A percentile compares a stretch with the other conserved stretches of the same genome.
phyloP scores from a whole-genome alignment of 2,888 invertebrate genomes.

The Epinotia demarniana region DNA sequence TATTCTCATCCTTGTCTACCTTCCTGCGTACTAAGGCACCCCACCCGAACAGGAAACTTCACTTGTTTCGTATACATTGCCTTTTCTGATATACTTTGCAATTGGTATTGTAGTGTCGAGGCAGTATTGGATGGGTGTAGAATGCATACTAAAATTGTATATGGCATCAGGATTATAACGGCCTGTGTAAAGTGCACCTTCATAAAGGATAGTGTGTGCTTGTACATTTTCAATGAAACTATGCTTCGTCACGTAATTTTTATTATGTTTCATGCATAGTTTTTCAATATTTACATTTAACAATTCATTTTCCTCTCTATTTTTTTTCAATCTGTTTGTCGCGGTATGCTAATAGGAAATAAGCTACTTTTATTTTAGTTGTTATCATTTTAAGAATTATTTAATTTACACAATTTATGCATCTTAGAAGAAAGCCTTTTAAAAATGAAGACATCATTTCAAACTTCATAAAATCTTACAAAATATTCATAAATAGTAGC shows the following conservation, averaged over 20 bases:
- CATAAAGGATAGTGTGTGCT: conserved; percentile 35
- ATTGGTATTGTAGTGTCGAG: background rate
- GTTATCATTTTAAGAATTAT: too few relatives aligned
- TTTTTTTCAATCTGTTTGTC: too few relatives aligned
- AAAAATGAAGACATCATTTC: too few relatives aligned
- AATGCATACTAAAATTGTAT: background rate
- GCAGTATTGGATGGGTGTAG: conserved; percentile 5
- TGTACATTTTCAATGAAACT: conserved; percentile 38
- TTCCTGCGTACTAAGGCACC: background rate
- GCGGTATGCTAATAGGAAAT: too few relatives aligned
- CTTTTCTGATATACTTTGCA: background rate
- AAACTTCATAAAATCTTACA: too few relatives aligned
- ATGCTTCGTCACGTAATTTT: conserved; percentile 20
- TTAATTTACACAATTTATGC: too few relatives aligned
- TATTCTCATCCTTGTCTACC: conserved; percentile 38
- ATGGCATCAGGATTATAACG: background rate
- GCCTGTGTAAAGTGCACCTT: conserved; percentile 10
- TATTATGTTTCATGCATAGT: background rate
- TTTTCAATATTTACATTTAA: too few relatives aligned
- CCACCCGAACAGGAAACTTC: background rate
- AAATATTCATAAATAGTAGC: too few relatives aligned
- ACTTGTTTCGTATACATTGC: background rate
- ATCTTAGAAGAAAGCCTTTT: too few relatives aligned
- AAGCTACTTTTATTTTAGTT: too few relatives aligned
- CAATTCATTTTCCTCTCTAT: too few relatives aligned